These are phyloP conservation scores for Bathynomus jamesi DNA, from an alignment of 1,140 invertebrate species.

Conservation along the genomic window DNA sequence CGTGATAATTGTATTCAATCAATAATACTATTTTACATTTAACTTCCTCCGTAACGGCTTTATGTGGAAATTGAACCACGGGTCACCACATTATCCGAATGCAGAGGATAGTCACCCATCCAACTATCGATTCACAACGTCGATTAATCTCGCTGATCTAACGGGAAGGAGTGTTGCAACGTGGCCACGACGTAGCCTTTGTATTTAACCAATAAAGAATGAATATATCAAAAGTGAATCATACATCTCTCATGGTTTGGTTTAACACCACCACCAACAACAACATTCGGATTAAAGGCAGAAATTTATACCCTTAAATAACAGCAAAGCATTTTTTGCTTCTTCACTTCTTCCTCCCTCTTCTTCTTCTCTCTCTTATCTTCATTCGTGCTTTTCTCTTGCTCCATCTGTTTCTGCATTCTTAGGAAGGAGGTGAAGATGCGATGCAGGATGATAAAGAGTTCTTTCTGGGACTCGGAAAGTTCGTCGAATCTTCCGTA, in stretches of 20 bases:
- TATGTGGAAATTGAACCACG: no score
- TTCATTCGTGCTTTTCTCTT: conserved; percentile 11
- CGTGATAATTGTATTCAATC: background rate
- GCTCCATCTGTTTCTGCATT: background rate
- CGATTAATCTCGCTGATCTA: no score
- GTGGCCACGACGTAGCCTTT: no score
- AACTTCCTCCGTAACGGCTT: background rate
- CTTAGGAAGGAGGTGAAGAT: background rate
- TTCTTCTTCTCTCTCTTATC: conserved; percentile 10
- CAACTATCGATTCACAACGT: no score
- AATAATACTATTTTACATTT: background rate
- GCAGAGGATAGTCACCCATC: no score
- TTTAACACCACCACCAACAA: no score
- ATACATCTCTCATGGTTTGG: no score
- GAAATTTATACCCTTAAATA: background rate
- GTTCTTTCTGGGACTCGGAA: background rate
- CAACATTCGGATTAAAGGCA: background rate
- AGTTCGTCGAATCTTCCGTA: no score
- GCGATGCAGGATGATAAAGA: background rate
- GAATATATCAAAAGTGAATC: no score
- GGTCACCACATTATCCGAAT: no score
- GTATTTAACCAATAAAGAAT: no score
- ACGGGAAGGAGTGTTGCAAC: no score
- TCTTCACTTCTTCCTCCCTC: conserved; percentile 39
- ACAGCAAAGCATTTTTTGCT: conserved; percentile 42